Percentiles rank a stretch among this genome's conserved stretches.
Conservation (phyloP, 64 coral and sea anemone genomes). For the Stichodactyla mertensii region DNA sequence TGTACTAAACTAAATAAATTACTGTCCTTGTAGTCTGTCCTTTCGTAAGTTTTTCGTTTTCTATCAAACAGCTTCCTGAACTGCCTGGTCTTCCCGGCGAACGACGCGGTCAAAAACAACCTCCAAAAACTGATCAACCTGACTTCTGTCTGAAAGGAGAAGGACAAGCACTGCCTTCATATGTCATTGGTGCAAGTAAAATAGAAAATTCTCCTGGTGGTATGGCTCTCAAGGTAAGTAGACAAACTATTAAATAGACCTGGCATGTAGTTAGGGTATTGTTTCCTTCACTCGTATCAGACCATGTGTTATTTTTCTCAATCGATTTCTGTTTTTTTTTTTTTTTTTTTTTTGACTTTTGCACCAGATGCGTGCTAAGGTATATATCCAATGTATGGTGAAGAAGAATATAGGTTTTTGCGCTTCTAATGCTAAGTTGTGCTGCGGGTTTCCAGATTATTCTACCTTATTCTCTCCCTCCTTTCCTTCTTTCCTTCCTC, state of each 20-base stretch:
- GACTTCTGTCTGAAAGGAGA: conserved; percentile 42
- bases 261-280: no score
- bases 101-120: neutral
- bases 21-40: no score
- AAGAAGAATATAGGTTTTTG: no score
- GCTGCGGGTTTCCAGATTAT: no score
- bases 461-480: neutral
- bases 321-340: no score
- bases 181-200: neutral
- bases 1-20: no score
- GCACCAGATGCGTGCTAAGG: no score
- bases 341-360: no score
- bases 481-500: neutral
- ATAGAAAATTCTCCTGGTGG: conserved; percentile 6
- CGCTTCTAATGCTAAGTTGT: no score
- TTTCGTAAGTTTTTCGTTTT: neutral
- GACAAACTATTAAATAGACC: neutral
- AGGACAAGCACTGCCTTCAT: neutral
- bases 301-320: no score
- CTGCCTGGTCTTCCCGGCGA: conserved; percentile 43
- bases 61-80: conserved; percentile 29
- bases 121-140: conserved; percentile 20
- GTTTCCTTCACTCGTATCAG: no score
- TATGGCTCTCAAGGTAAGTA: neutral
- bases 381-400: no score